Evolutionary conservation across 2,797 vertebrate genomes (phyloP).

Genomic region (Pantherophis alleghaniensis): DNA sequence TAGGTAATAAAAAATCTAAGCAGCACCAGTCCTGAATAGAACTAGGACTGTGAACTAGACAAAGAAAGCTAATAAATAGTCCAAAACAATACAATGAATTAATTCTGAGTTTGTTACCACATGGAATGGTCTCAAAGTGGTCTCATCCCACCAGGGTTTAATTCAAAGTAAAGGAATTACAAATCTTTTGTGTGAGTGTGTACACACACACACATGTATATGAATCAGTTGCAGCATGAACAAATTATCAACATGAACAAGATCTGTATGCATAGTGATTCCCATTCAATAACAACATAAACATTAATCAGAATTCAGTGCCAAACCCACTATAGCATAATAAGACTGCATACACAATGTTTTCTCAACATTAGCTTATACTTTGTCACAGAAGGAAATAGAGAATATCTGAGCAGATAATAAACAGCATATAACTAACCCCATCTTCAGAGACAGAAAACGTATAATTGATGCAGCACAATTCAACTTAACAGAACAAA

Average conservation of each 20-base stretch:
- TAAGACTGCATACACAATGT: neutral
- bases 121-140: neutral
- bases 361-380: neutral
- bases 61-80: neutral
- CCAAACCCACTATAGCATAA: neutral
- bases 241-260: neutral
- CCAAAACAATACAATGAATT: neutral
- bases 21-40: neutral
- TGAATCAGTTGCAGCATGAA: neutral
- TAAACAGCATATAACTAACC: neutral
- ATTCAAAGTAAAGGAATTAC: neutral
- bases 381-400: neutral
- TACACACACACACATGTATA: rapidly evolving
- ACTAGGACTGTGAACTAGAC: neutral
- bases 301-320: neutral
- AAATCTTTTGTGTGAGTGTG: neutral
- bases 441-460: neutral
- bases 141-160: neutral
- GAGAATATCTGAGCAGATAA: neutral
- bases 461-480: neutral
- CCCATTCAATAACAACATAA: neutral
- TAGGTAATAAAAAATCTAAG: neutral
- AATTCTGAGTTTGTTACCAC: neutral
- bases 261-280: neutral
- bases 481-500: neutral